Evolutionary conservation across 1,140 invertebrate species (phyloP), one percentile per base, ranked within the genome.

Genomic region (Hypothenemus hampei): DNA sequence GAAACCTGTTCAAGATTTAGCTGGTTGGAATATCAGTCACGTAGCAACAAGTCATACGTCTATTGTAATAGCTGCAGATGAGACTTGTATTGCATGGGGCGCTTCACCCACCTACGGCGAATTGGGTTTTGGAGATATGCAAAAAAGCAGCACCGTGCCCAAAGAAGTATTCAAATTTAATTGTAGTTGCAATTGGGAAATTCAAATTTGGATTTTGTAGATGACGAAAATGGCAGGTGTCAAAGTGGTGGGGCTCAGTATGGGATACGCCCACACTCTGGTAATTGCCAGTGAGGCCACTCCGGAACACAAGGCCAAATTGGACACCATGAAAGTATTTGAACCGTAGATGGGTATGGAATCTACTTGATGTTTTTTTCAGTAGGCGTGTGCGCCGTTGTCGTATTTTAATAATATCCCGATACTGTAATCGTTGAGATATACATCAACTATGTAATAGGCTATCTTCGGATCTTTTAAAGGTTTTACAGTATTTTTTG

Each of bases 61-160:
- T 36, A 86, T 94, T 44, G 82, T 95, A 22, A 82, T 94, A 26
- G 83, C 89, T 6, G 92, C 93, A 1, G 93, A 97, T 69, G 89
- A 94, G 29, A 87, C 84, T 11, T 80, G 93, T 10, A 91, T 96
- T 56, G 86, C 86, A 26, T 96, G 91, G 91, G 93, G 93, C 4
- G 83, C 87, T 29, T 88, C 89, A 54, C 92, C 92, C 0, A 93
- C 90, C 3, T 96, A 87, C 68, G 93, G 93, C 4, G 93, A 95
- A 80, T 73, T 95, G 75, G 90, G 91, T 58, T 84, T 91, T 60
- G 92, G 92, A 8, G 91, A 94, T 61, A 83, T 87, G 67, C 84
- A 86, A 65, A 93, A 91, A 67, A 93, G 90, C 0, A 88, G 88
- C 11, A 89, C 91, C 3, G 81, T 80, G 24, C 91, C 92, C n/a